These are phyloP conservation scores for Myiotriccus ornatus DNA, from an alignment of 2,797 vertebrate species.

Conservation along the genomic window DNA sequence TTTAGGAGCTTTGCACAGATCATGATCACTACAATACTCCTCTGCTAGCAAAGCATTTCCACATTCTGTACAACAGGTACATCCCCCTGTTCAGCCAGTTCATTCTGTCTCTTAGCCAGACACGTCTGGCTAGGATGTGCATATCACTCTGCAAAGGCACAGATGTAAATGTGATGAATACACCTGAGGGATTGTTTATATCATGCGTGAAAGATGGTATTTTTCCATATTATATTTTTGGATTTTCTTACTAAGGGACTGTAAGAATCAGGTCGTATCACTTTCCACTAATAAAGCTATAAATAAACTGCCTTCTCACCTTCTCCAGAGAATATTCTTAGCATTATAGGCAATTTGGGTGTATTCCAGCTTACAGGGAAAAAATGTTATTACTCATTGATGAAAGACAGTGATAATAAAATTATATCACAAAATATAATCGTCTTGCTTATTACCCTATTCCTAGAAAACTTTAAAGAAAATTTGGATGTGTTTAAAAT, in stretches of 20 bases:
- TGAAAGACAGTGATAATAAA: background rate
- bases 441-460: background rate
- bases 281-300: background rate
- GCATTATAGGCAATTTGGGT: background rate
- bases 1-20: background rate
- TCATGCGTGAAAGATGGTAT: background rate
- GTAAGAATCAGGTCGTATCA: background rate
- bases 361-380: background rate
- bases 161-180: background rate
- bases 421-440: background rate
- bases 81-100: background rate
- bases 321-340: background rate
- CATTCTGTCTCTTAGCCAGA: background rate
- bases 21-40: background rate
- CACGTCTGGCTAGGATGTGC: background rate
- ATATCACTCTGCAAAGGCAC: background rate
- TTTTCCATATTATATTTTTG: background rate
- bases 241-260: background rate
- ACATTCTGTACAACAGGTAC: background rate
- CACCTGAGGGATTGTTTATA: background rate
- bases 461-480: background rate
- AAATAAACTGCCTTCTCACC: background rate
- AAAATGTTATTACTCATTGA: background rate
- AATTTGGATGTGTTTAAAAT: background rate
- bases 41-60: background rate